Evolutionary conservation across 2,113 vertebrate species (phyloP), one percentile per base, ranked within the genome.

Genomic region (Seriola rivoliana): DNA sequence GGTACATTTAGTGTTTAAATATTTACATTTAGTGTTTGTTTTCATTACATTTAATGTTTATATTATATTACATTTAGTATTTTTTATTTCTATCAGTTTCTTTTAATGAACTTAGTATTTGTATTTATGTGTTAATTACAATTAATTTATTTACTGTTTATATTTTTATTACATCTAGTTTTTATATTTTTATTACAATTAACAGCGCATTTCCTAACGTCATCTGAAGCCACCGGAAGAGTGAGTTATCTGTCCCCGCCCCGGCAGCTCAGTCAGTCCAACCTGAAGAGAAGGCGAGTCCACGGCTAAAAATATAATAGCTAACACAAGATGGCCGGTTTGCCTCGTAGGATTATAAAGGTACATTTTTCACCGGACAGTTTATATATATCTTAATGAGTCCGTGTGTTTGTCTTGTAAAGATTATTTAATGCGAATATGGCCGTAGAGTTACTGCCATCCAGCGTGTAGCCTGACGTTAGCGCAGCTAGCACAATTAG

Each of bases 261-360:
- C 91, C 90, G 78, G 71, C 87, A 85, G 84, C 82, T 83, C 87
- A 91, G 82, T 93, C 91, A 80, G 71, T 81, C 88, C 88, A 65
- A 85, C 94, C 95, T 94, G 94, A 94, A 90, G 95, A 93, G 95
- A 95, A 94, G 92, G 89, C 94, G 94, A 95, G 94, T 90, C 90
- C 72, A 86, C 93, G 93, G 95, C 93, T 95, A 92, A 95, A 93
- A 95, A 94, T 92, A 93, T 93, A 96, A 95, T 81, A 94, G 90
- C 90, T 88, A 91, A 96, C 95, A 96, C 96, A 97, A 97, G 95
- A 98, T 98, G 97, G 96, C 97, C 88, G 97, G 96, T 95, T 95
- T 98, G 94, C 97, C 97, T 94, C 96, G 96, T 93, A 98, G 97
- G 95, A 99, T 99, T 91, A 94, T 98, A 90, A 98, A 98, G 97